Evolutionary conservation across 2,113 vertebrate genomes (phyloP).

Genomic region (Esox niger): DNA sequence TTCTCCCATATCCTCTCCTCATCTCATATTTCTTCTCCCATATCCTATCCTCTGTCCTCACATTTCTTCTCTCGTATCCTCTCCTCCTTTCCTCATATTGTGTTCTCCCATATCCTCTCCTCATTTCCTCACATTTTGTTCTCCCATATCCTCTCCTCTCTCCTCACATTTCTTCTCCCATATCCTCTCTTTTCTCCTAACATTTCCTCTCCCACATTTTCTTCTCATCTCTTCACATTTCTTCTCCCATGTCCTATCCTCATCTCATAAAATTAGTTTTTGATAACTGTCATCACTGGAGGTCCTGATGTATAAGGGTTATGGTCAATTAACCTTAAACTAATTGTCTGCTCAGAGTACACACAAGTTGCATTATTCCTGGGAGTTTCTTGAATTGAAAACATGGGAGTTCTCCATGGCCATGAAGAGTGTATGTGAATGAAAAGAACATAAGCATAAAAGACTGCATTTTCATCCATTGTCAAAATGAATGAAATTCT

Average conservation of each 20-base stretch:
- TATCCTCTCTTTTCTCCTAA: not conserved
- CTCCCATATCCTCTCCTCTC: not conserved
- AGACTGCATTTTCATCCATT: slow-evolving; percentile 31
- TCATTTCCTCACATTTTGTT: not conserved
- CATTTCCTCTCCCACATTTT: not conserved
- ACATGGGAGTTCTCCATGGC: not conserved
- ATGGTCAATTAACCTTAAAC: not conserved
- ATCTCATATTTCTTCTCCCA: too few relatives aligned
- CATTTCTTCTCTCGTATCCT: not conserved
- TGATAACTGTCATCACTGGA: not conserved
- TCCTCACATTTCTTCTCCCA: too few relatives aligned
- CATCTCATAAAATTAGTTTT: too few relatives aligned
- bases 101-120: not conserved
- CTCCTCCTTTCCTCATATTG: not conserved
- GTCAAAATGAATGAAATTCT: slow-evolving; percentile 39
- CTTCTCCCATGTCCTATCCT: not conserved
- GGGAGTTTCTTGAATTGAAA: slow-evolving; percentile 4
- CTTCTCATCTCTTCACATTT: too few relatives aligned
- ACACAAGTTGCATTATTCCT: not conserved
- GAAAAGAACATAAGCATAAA: slow-evolving; percentile 23
- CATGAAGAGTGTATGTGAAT: slow-evolving; percentile 19
- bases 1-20: too few relatives aligned
- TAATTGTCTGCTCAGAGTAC: slow-evolving; percentile 5
- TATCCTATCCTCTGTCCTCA: not conserved
- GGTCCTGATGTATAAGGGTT: too few relatives aligned